These are phyloP conservation scores for Dicroscelio sp. DNA, from an alignment of 2,888 invertebrate species.

Conservation along the genomic window DNA sequence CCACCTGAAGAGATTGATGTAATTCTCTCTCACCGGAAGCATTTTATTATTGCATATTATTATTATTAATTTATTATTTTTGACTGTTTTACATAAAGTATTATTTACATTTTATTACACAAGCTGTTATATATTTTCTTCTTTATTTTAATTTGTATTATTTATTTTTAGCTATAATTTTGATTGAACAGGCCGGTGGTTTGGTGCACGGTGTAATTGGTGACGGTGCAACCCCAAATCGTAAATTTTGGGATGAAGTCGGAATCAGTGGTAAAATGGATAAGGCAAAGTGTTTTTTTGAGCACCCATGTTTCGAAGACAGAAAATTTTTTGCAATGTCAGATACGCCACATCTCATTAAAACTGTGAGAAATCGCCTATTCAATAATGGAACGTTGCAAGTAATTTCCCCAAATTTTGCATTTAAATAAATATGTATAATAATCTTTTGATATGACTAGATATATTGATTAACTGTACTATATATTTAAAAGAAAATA, in stretches of 20 bases:
- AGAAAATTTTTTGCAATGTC: constrained; percentile 33
- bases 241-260: constrained; percentile 23
- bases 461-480: background rate
- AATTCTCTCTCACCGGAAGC: no score
- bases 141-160: constrained; percentile 23
- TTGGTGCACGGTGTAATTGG: constrained; percentile 8
- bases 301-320: background rate
- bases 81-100: background rate
- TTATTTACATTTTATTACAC: background rate
- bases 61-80: no score
- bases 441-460: background rate
- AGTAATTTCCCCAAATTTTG: constrained; percentile 17
- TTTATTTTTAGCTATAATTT: constrained; percentile 7
- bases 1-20: no score
- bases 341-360: constrained; percentile 28
- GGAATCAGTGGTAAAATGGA: constrained; percentile 27
- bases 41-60: no score
- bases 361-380: constrained; percentile 41
- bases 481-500: constrained; percentile 28
- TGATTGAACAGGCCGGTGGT: constrained; percentile 29
- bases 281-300: constrained; percentile 3
- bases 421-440: constrained; percentile 12
- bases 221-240: constrained; percentile 10
- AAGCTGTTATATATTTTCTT: background rate
- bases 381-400: constrained; percentile 25